Evolutionary conservation across 64 coral and sea anemone species (phyloP), one percentile per base, ranked within the genome.

Genomic region (Catalaphyllia jardinei): DNA sequence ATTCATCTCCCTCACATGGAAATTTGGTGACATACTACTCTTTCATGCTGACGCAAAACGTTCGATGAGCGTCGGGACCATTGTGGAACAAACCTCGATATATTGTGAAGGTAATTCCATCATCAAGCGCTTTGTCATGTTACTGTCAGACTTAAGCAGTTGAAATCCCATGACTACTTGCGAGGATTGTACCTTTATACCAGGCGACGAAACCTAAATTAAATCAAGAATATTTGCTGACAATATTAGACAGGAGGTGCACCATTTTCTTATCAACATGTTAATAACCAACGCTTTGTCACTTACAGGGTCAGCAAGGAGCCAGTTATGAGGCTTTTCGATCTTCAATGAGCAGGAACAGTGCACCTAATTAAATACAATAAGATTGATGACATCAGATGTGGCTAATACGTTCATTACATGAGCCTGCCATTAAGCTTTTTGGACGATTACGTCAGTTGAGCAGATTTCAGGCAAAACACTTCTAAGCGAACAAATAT

Each of bases 291-390:
- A 25, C 74, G 74, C 17, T 51, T 24, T 7, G 2, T 33, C 57
- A 90, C 88, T 72, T 19, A 90, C 88, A 78, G 79, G 65, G 52
- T 90, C 88, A 28, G 88, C 88, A 4, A 90, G 62, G 5, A 90
- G 60, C 88, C 88, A 90, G 25, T 52, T 60, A 60, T 90, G 88
- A 12, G 88, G 88, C 71, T 90, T 90, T 57, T 90, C 88, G 38
- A 90, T 83, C 25, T 79, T 79, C 31, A 82, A 59, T 49, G 88
- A 90, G 67, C 88, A 90, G 24, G 77, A 63, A 22, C 88, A 90
- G 65, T 90, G 88, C 8, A 90, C 88, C 87, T 89, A 31, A 39
- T 39, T 39, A 39, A 39, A 39, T 39, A 39, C 38, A 17, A 76
- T 16, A 62, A 59, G 51, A 30, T 57, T 17, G 4, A 87, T 4